Evolutionary conservation across 92 coral and sea anemone genomes (phyloP).

Genomic region (Scolanthus callimorphus): DNA sequence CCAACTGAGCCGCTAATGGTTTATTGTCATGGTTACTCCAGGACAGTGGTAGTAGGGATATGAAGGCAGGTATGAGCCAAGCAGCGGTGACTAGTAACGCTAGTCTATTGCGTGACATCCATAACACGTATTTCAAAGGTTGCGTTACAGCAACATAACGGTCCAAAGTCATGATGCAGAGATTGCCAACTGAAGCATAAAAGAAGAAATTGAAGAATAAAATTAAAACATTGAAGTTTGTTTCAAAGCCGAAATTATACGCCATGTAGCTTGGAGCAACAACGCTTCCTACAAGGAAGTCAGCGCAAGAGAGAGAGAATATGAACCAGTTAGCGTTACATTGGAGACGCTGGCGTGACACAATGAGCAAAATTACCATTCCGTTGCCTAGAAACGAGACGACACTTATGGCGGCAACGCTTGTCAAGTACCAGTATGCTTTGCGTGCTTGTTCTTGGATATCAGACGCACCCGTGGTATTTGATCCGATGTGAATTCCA

Average conservation of each 20-base stretch:
- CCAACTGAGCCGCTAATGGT: slow-evolving; percentile 1
- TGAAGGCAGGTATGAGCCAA: slow-evolving; percentile 54
- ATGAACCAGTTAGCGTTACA: slow-evolving; percentile 63
- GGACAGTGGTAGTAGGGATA: slow-evolving; percentile 37
- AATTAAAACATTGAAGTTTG: neutral
- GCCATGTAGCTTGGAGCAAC: too few species aligned
- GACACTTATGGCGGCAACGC: slow-evolving; percentile 35
- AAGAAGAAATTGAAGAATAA: slow-evolving; percentile 57
- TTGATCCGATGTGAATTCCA: too few species aligned
- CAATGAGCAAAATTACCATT: slow-evolving; percentile 53
- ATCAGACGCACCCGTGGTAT: too few species aligned
- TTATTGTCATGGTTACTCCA: slow-evolving; percentile 7
- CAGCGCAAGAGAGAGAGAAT: slow-evolving; percentile 71
- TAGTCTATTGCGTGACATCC: slow-evolving; percentile 53
- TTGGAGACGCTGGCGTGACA: slow-evolving; percentile 39
- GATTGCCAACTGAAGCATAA: slow-evolving; percentile 56
- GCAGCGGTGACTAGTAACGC: slow-evolving; percentile 25
- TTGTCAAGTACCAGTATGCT: slow-evolving; percentile 68
- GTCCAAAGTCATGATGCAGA: slow-evolving; percentile 74
- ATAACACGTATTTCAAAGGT: slow-evolving; percentile 55
- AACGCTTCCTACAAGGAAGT: slow-evolving; percentile 70
- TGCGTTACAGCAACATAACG: slow-evolving; percentile 63
- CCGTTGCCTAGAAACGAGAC: slow-evolving; percentile 68
- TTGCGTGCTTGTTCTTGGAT: too few species aligned
- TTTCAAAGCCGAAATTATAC: too few species aligned